Evolutionary conservation across 1,140 invertebrate genomes (phyloP).

Genomic region (Pseudomyrmex concolor): DNA sequence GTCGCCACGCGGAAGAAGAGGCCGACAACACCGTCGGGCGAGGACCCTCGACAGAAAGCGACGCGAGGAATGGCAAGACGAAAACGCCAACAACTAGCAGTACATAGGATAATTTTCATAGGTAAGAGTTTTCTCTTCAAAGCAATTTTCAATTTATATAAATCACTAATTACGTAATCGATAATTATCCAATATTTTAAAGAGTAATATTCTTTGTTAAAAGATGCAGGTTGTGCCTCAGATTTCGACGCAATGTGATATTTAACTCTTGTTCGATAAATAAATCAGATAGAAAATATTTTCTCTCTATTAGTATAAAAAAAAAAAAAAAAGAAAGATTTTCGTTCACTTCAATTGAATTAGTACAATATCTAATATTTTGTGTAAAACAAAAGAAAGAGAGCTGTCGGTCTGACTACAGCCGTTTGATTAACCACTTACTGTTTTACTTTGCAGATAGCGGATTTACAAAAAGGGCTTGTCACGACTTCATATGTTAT

Average conservation of each 20-base stretch:
- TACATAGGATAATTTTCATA: slow-evolving; percentile 64
- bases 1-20: slow-evolving; percentile 37
- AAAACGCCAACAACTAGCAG: slow-evolving; percentile 67
- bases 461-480: slow-evolving; percentile 63
- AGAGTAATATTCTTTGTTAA: no score
- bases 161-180: no score
- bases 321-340: no score
- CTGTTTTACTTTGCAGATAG: slow-evolving; percentile 72
- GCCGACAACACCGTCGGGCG: slow-evolving; percentile 66
- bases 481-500: slow-evolving; percentile 73
- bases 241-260: no score
- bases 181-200: no score
- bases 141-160: no score
- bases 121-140: slow-evolving; percentile 31
- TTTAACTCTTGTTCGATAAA: no score
- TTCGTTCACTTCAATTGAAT: no score
- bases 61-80: slow-evolving; percentile 70
- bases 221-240: no score
- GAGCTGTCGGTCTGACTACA: background rate
- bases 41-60: slow-evolving; percentile 58
- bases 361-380: no score
- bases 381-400: background rate
- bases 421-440: background rate
- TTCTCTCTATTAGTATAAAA: no score
- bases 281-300: no score